phyloP scores from a whole-genome alignment of 2,797 vertebrate genomes.

The Catamblyrhynchus diadema region DNA sequence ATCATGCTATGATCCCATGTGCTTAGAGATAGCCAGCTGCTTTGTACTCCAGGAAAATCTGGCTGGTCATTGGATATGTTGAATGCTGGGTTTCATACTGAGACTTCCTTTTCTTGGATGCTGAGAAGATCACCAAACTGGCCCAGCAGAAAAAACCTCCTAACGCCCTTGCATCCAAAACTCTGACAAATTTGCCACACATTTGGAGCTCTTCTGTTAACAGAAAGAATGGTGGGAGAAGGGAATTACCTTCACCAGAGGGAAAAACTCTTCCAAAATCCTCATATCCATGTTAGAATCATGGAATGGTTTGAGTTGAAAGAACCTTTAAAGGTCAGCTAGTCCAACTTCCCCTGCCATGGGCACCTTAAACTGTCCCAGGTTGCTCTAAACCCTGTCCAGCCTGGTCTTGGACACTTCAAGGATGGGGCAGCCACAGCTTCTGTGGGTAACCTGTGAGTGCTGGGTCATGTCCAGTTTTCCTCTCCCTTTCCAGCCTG shows the following conservation, averaged over 20 bases:
- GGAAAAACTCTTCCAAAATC: neutral
- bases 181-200: neutral
- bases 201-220: neutral
- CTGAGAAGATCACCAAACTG: neutral
- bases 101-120: neutral
- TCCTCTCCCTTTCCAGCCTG: neutral
- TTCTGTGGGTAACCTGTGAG: too few species aligned
- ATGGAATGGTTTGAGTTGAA: neutral
- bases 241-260: neutral
- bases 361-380: neutral
- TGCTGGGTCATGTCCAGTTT: fast-evolving
- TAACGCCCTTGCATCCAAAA: neutral
- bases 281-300: fast-evolving
- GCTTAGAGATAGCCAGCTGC: neutral
- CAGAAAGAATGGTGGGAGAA: neutral
- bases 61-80: neutral
- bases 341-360: neutral
- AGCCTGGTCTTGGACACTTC: neutral
- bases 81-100: neutral
- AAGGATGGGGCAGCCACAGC: neutral
- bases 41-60: neutral
- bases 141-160: neutral
- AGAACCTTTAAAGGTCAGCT: neutral
- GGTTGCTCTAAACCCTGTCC: neutral
- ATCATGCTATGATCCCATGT: neutral